Base-by-base conservation (phyloP, 2,888 invertebrate species). In the Cantharis nigra region DNA sequence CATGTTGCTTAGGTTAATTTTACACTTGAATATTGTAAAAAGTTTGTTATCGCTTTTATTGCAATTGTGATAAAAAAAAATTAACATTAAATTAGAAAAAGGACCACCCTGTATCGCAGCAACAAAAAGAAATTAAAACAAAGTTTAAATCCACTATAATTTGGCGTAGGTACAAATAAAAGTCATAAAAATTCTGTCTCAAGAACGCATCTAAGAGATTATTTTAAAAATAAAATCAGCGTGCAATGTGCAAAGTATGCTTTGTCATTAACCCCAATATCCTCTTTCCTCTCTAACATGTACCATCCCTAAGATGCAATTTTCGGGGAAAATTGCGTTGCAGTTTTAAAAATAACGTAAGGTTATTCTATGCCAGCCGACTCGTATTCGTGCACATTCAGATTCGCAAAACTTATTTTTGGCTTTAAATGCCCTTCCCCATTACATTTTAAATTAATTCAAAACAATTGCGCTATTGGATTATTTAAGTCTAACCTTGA, bases 321-420 rank as follows among this genome's bases (percentile, higher is more conserved):
- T 80, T 82, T 82, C 81, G 76, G 74, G 77, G 81, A 82, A 82
- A 82, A 79, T 81, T 80, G 79, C 81, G 80, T 75, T 80, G 81
- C 80, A 79, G 74, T 77, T 82, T 83, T 81, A 81, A 82, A 83
- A 84, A 82, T 83, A 78, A 78, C 78, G 65, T 70, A 64, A 69
- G 72, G 69, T 74, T 75, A 63, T 49, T 49, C n/a, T n/a, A n/a
- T 49, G 49, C 49, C 74, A 69, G 72, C 70, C 75, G 65, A 75
- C 62, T 70, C 18, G 75, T 71, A 73, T 72, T 75, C 69, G 75
- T 70, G 75, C 71, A 63, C 63, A 63, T 77, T 72, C 72, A 63
- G 30, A 64, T 70, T 23, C 26, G 62, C 71, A 75, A 71, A 72
- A 77, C 71, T 71, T 78, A 74, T 71, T 76, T 70, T 67, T 64